Conservation (phyloP, 2,797 vertebrate species). For the Cuculus canorus region DNA sequence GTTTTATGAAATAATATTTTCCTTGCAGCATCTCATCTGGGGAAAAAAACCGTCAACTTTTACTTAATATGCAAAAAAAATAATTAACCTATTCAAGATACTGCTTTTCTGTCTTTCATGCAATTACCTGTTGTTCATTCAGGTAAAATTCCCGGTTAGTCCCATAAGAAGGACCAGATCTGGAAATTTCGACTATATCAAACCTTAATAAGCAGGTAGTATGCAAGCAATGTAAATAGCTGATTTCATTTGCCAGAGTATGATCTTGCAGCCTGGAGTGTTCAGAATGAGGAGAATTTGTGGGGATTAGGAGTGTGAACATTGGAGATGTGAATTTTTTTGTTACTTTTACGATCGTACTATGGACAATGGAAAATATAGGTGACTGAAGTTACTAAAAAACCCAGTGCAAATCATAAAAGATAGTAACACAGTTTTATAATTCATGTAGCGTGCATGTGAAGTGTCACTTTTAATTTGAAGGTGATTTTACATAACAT, state of each 20-base stretch:
- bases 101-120: neutral
- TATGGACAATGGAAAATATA: neutral
- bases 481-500: neutral
- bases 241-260: neutral
- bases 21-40: neutral
- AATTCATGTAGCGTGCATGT: neutral
- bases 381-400: neutral
- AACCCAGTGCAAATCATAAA: neutral
- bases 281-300: neutral
- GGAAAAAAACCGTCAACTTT: neutral
- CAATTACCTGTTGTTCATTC: neutral
- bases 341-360: neutral
- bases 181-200: neutral
- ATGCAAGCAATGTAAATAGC: neutral
- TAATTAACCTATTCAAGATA: neutral
- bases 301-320: neutral
- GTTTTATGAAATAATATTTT: neutral
- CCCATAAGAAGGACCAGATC: neutral
- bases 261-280: neutral
- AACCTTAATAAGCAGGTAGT: neutral
- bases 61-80: neutral
- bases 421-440: neutral
- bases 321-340: neutral
- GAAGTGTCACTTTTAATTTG: neutral
- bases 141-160: neutral